Conservation (phyloP, 2,888 invertebrate species). For the Agrochola lychnidis region DNA sequence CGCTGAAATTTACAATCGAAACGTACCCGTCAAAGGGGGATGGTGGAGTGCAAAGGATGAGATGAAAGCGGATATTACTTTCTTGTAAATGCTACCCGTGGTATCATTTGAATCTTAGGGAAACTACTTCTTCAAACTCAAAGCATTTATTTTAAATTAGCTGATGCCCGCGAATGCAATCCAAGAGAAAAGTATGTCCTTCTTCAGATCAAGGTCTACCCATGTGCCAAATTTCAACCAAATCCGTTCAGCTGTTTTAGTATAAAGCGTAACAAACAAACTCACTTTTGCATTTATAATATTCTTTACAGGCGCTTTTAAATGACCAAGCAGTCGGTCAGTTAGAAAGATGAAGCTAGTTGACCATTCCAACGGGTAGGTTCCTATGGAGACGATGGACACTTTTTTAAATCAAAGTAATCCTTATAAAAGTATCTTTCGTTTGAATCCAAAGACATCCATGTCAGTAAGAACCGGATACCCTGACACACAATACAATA, state of each 20-base stretch:
- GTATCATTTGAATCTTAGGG: neutral
- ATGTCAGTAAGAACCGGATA: neutral
- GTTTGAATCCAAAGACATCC: neutral
- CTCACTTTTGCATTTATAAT: too few species aligned
- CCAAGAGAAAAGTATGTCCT: too few species aligned
- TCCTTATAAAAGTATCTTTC: neutral
- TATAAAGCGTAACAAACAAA: too few species aligned
- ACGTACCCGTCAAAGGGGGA: constrained; percentile 70
- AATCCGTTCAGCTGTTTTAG: too few species aligned
- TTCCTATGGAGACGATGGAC: neutral
- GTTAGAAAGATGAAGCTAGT: neutral
- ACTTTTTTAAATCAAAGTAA: neutral
- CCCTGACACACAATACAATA: neutral
- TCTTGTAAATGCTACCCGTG: neutral
- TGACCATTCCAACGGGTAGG: neutral
- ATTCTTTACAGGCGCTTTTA: neutral
- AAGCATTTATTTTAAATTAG: neutral
- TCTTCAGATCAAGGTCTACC: too few species aligned
- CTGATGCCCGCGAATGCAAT: too few species aligned
- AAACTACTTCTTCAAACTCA: neutral
- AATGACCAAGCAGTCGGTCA: neutral
- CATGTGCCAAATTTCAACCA: too few species aligned
- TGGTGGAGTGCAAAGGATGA: neutral
- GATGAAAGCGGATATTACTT: constrained; percentile 20
- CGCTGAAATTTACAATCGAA: constrained; percentile 80